phyloP scores from a whole-genome alignment of 2,888 invertebrate genomes.

The Macrosoma leucophasiata region DNA sequence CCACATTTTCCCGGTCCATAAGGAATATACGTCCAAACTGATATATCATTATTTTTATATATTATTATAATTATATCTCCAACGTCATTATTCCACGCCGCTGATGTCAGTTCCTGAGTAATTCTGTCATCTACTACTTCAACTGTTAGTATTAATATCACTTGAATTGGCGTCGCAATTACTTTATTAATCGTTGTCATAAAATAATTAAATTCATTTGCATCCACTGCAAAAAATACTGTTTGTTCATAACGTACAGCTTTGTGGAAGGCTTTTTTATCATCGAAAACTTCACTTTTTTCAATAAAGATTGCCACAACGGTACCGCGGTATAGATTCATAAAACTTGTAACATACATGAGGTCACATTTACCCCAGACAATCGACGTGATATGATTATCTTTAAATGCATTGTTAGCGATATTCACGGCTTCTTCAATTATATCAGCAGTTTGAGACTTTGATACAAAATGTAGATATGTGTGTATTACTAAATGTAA shows the following conservation, averaged over 20 bases:
- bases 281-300: no score
- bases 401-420: constrained; percentile 34
- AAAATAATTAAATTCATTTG: constrained; percentile 35
- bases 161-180: constrained; percentile 31
- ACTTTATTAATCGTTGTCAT: constrained; percentile 29
- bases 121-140: constrained; percentile 21
- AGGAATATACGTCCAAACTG: constrained; percentile 41
- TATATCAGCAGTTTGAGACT: constrained; percentile 22
- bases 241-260: constrained; percentile 34
- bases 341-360: constrained; percentile 29
- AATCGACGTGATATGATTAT: constrained; percentile 31
- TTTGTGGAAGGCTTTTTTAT: constrained; percentile 13
- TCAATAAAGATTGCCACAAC: constrained; percentile 29
- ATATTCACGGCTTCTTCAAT: constrained; percentile 31
- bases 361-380: constrained; percentile 32
- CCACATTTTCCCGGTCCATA: constrained; percentile 36
- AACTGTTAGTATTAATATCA: constrained; percentile 34
- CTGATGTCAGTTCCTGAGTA: constrained; percentile 28
- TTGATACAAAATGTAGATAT: constrained; percentile 1
- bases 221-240: constrained; percentile 34
- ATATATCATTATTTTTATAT: constrained; percentile 22
- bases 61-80: constrained; percentile 38
- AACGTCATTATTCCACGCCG: constrained; percentile 40
- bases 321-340: constrained; percentile 31
- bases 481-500: no score